Evolutionary conservation across 2,113 vertebrate genomes (phyloP).

Genomic region (Maccullochella peelii): DNA sequence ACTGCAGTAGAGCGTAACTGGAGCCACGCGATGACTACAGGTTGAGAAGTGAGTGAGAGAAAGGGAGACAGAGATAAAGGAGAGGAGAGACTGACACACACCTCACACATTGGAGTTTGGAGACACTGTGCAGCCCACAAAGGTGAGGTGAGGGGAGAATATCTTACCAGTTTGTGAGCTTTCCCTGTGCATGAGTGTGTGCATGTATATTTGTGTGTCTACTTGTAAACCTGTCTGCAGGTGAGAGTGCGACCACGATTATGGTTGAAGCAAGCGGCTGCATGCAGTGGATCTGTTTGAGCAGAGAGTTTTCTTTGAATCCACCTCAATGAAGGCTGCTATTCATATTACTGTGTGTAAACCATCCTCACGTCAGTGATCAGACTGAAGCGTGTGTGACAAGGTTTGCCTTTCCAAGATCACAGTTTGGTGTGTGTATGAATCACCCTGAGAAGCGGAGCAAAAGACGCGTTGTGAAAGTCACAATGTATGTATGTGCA

Average conservation of each 20-base stretch:
- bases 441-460: slow-evolving; percentile 52
- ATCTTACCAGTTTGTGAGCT: slow-evolving; percentile 43
- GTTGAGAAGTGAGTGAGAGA: slow-evolving; percentile 80
- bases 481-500: slow-evolving; percentile 29
- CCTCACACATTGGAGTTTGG: slow-evolving; percentile 77
- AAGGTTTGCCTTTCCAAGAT: slow-evolving; percentile 63
- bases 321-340: slow-evolving; percentile 53
- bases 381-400: slow-evolving; percentile 60
- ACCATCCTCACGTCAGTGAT: slow-evolving; percentile 49
- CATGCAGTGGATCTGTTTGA: slow-evolving; percentile 42
- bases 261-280: slow-evolving; percentile 36
- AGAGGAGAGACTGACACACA: slow-evolving; percentile 71
- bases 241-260: slow-evolving; percentile 36
- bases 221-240: slow-evolving; percentile 43
- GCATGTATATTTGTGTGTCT: slow-evolving; percentile 25
- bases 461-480: slow-evolving; percentile 52
- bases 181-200: slow-evolving; percentile 44
- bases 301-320: slow-evolving; percentile 46
- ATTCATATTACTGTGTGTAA: slow-evolving; percentile 58
- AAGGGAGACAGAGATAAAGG: slow-evolving; percentile 59
- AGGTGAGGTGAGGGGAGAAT: slow-evolving; percentile 77
- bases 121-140: slow-evolving; percentile 71
- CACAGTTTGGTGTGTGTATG: slow-evolving; percentile 66
- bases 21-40: slow-evolving; percentile 80
- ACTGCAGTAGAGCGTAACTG: slow-evolving; percentile 76